phyloP scores from a whole-genome alignment of 2,797 vertebrate genomes.

The Melanotaenia boesemani region DNA sequence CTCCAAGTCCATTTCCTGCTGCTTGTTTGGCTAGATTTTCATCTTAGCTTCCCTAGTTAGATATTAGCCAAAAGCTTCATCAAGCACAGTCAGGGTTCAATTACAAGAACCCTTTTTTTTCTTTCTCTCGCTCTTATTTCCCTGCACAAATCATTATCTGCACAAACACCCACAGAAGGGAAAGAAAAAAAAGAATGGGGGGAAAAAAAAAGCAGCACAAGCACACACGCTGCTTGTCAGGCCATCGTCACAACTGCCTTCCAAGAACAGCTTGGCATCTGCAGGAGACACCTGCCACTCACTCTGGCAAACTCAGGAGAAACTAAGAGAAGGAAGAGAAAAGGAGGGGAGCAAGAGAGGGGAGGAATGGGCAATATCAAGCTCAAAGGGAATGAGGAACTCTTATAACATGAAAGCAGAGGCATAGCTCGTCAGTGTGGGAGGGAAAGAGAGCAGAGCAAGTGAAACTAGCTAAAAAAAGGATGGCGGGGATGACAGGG shows the following conservation, averaged over 20 bases:
- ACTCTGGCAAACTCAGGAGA: constrained; percentile 49
- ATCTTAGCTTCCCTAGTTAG: constrained; percentile 54
- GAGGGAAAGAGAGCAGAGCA: constrained; percentile 55
- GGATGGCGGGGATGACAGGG: constrained; percentile 62
- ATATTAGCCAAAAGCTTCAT: constrained; percentile 75
- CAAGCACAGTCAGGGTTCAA: constrained; percentile 74
- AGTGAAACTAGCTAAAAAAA: constrained; percentile 60
- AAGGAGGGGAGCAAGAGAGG: constrained; percentile 23
- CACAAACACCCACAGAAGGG: constrained; percentile 22
- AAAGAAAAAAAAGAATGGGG: background rate
- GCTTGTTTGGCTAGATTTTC: constrained; percentile 70
- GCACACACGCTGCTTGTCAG: constrained; percentile 62
- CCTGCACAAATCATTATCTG: constrained; percentile 30
- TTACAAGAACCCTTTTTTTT: constrained; percentile 56
- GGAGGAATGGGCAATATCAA: constrained; percentile 49
- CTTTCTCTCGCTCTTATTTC: constrained; percentile 34
- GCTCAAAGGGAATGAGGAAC: constrained; percentile 66
- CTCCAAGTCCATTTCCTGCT: constrained; percentile 40
- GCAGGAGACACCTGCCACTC: constrained; percentile 74
- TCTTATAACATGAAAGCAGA: constrained; percentile 73
- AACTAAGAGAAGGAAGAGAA: constrained; percentile 24
- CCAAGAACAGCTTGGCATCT: constrained; percentile 60
- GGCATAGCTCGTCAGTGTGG: constrained; percentile 56
- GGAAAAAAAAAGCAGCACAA: constrained; percentile 5
- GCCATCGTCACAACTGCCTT: constrained; percentile 55